Evolutionary conservation across 2,888 invertebrate genomes (phyloP).

Genomic region (Tipula vernalis): DNA sequence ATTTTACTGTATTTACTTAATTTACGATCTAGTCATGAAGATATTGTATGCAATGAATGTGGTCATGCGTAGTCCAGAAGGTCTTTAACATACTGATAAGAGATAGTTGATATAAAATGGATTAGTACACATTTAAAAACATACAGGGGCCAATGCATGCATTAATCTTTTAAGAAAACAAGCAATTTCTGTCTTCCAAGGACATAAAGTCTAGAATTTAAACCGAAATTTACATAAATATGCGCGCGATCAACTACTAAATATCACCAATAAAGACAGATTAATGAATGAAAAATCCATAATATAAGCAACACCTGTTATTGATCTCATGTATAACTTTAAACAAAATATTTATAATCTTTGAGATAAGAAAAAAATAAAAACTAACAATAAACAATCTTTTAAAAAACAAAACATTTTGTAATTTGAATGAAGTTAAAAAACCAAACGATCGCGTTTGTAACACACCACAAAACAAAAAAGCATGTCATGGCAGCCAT

Average conservation of each 20-base stretch:
- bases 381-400: neutral
- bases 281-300: neutral
- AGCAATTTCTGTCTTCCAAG: neutral
- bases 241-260: neutral
- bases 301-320: neutral
- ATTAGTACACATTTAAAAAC: neutral
- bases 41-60: neutral
- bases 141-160: neutral
- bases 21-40: neutral
- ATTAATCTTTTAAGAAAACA: neutral
- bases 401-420: neutral
- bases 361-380: neutral
- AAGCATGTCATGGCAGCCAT: neutral
- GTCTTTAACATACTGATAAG: neutral
- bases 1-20: neutral
- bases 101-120: neutral
- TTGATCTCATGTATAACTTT: neutral
- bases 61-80: neutral
- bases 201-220: neutral
- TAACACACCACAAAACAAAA: neutral
- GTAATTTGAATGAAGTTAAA: neutral
- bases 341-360: neutral
- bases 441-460: neutral
- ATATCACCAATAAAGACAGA: neutral
- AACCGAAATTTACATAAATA: neutral